These are phyloP conservation scores for Chrysodeixis includens DNA, from an alignment of 2,888 invertebrate species.

Conservation along the genomic window DNA sequence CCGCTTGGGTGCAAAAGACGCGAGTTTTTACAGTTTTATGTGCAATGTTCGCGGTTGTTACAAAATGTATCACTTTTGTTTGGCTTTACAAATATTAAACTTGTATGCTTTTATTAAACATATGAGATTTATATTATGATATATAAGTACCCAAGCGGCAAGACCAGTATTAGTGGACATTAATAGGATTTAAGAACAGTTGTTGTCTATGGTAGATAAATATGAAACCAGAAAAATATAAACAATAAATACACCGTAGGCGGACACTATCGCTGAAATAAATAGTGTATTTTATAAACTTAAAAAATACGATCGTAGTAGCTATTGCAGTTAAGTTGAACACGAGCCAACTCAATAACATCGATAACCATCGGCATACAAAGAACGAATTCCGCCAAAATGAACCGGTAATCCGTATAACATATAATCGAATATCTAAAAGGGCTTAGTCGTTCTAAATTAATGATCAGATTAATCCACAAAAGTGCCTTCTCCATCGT, in stretches of 20 bases:
- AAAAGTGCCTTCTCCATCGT: slow-evolving; percentile 62
- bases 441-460: slow-evolving; percentile 58
- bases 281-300: slow-evolving; percentile 26
- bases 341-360: slow-evolving; percentile 61
- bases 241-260: neutral
- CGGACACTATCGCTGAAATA: slow-evolving; percentile 21
- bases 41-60: slow-evolving; percentile 36
- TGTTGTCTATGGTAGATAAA: neutral
- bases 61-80: slow-evolving; percentile 39
- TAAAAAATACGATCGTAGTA: slow-evolving; percentile 37
- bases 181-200: neutral
- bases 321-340: slow-evolving; percentile 53
- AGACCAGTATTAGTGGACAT: too few species aligned
- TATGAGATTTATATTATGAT: too few species aligned
- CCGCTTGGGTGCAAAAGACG: slow-evolving; percentile 38
- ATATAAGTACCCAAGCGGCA: too few species aligned
- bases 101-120: slow-evolving; percentile 11
- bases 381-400: slow-evolving; percentile 49
- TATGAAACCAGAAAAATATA: neutral
- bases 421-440: slow-evolving; percentile 59
- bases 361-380: slow-evolving; percentile 52
- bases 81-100: slow-evolving; percentile 32
- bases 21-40: slow-evolving; percentile 41
- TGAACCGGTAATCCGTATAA: slow-evolving; percentile 50
- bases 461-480: slow-evolving; percentile 67